Conservation (phyloP, 2,797 vertebrate genomes). For the Parambassis ranga region DNA sequence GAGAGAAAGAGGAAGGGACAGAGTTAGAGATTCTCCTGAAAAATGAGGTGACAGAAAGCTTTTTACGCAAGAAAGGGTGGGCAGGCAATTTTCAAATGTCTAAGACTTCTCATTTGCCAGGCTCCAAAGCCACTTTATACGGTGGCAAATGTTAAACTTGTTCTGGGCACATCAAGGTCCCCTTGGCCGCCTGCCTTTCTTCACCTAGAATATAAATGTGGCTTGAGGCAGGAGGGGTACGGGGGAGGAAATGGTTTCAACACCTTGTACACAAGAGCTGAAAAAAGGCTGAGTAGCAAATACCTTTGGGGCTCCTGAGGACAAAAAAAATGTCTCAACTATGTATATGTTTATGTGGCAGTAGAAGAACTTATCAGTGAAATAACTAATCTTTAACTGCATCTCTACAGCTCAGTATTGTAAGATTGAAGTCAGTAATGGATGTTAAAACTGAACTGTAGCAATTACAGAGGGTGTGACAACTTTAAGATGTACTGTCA, state of each 20-base stretch:
- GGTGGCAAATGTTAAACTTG: constrained; percentile 71
- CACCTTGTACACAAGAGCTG: constrained; percentile 28
- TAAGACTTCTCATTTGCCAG: constrained; percentile 69
- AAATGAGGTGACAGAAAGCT: constrained; percentile 74
- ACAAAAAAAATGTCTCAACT: neutral
- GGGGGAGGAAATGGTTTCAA: constrained; percentile 18
- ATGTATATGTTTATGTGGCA: neutral
- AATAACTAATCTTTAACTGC: neutral
- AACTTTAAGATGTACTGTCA: too few relatives aligned
- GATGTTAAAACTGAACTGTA: neutral
- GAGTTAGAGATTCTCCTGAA: constrained; percentile 50
- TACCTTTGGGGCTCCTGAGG: neutral
- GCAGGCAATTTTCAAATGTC: constrained; percentile 73
- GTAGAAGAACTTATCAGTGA: neutral
- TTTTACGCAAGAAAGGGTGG: constrained; percentile 61
- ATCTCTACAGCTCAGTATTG: too few relatives aligned
- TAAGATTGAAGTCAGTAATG: too few relatives aligned
- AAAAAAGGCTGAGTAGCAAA: constrained; percentile 3
- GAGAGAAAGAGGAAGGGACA: neutral
- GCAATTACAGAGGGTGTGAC: neutral
- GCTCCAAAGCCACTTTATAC: constrained; percentile 65
- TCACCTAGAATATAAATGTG: constrained; percentile 65
- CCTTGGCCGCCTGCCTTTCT: constrained; percentile 50
- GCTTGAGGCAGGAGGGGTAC: constrained; percentile 5
- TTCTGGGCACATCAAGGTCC: constrained; percentile 73